phyloP scores from a whole-genome alignment of 2,888 invertebrate species.

The Poecilobothrus nobilitatus region DNA sequence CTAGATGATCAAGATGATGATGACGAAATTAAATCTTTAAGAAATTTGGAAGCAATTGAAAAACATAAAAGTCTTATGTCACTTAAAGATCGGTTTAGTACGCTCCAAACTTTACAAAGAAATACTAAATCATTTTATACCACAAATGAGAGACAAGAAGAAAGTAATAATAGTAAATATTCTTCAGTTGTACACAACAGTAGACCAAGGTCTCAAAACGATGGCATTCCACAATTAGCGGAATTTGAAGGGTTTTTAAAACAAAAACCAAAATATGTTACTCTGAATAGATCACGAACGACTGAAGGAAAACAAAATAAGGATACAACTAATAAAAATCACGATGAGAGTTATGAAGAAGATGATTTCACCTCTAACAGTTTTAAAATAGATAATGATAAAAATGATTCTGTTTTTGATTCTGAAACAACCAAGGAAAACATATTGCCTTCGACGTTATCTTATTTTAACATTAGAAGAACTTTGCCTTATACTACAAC shows the following conservation, averaged over 20 bases:
- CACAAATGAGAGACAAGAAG: slow-evolving; percentile 18
- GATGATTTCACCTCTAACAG: slow-evolving; percentile 27
- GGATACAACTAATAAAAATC: slow-evolving; percentile 21
- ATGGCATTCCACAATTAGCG: slow-evolving; percentile 43
- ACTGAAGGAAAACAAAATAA: slow-evolving; percentile 37
- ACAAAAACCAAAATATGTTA: slow-evolving; percentile 57
- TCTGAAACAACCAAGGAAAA: background rate
- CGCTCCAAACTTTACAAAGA: slow-evolving; percentile 20
- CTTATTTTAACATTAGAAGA: slow-evolving; percentile 66
- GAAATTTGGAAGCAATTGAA: slow-evolving; percentile 59
- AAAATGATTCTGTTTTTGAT: slow-evolving; percentile 18
- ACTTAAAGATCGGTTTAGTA: slow-evolving; percentile 36
- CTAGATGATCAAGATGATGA: slow-evolving; percentile 48
- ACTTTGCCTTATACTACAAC: slow-evolving; percentile 48
- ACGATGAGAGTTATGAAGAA: slow-evolving; percentile 23
- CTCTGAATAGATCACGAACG: slow-evolving; percentile 54
- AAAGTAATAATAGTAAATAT: slow-evolving; percentile 41
- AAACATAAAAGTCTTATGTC: slow-evolving; percentile 33
- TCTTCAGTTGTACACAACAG: slow-evolving; percentile 55
- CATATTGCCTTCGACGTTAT: slow-evolving; percentile 42
- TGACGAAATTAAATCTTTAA: slow-evolving; percentile 51
- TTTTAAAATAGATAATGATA: slow-evolving; percentile 23
- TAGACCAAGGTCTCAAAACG: slow-evolving; percentile 52
- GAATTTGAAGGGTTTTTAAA: slow-evolving; percentile 42
- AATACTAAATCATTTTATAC: slow-evolving; percentile 18